Conservation (phyloP, 2,113 vertebrate genomes). For the Plecturocebus donacophilus region DNA sequence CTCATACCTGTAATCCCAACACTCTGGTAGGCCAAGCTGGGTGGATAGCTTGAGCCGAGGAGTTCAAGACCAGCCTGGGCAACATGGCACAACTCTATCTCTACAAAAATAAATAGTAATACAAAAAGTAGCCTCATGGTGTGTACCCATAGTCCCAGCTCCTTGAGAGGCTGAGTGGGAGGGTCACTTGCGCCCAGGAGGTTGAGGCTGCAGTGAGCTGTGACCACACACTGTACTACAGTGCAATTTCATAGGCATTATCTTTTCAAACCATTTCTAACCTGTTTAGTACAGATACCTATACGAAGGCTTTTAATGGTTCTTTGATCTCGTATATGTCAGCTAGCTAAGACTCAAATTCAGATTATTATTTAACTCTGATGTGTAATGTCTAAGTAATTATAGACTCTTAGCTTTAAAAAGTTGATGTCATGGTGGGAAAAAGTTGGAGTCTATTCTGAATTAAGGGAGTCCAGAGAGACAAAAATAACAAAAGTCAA, state of each 20-base stretch:
- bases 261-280: conserved; percentile 11
- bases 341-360: background rate
- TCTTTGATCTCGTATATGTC: conserved; percentile 21
- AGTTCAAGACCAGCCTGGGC: too few relatives aligned
- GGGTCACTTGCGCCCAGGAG: too few relatives aligned
- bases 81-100: too few relatives aligned
- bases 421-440: background rate
- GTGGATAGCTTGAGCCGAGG: too few relatives aligned
- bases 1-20: too few relatives aligned
- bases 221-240: too few relatives aligned
- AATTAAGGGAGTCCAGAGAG: background rate
- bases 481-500: conserved; percentile 7
- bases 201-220: too few relatives aligned
- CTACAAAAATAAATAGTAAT: too few relatives aligned
- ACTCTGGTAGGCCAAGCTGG: too few relatives aligned
- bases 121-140: too few relatives aligned
- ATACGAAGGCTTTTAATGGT: background rate
- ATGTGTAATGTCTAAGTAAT: background rate
- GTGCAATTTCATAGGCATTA: background rate
- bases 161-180: too few relatives aligned
- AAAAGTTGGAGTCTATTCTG: background rate
- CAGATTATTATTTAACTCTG: conserved; percentile 35
- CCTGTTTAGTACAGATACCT: background rate
- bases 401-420: conserved; percentile 3
- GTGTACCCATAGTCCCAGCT: too few relatives aligned